These are phyloP conservation scores for Lichenostomus cassidix DNA, from an alignment of 2,113 vertebrate species.

Conservation along the genomic window DNA sequence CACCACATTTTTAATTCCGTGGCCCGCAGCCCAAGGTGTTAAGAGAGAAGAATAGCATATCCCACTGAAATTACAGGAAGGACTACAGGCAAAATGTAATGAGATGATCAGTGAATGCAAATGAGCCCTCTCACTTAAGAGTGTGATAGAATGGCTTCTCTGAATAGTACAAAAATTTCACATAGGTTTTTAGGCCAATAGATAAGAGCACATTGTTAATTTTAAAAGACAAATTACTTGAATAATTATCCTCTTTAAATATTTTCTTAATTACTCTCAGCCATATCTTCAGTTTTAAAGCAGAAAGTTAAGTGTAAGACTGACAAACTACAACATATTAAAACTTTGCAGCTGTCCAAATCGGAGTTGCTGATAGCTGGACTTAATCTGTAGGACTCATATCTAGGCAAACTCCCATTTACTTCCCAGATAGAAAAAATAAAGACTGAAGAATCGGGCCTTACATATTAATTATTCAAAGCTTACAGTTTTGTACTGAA, in stretches of 20 bases:
- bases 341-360: slow-evolving; percentile 6
- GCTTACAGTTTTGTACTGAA: not conserved
- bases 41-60: not conserved
- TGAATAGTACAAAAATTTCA: not conserved
- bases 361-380: not conserved
- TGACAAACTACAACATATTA: not conserved
- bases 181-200: slow-evolving; percentile 4
- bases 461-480: not conserved
- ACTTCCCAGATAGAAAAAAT: not conserved
- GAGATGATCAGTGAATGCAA: slow-evolving; percentile 33
- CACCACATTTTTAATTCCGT: not conserved
- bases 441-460: not conserved
- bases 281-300: slow-evolving; percentile 36
- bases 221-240: slow-evolving; percentile 46
- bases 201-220: slow-evolving; percentile 39
- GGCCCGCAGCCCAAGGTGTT: not conserved
- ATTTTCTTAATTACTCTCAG: slow-evolving; percentile 29
- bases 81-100: slow-evolving; percentile 20
- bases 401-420: not conserved
- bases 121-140: not conserved
- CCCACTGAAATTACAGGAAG: not conserved
- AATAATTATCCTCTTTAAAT: slow-evolving; percentile 43
- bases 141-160: not conserved
- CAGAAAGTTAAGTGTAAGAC: not conserved
- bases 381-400: not conserved